Evolutionary conservation across 2,797 vertebrate genomes (phyloP), one percentile per base, ranked within the genome.

Genomic region (Galaxias olidus): DNA sequence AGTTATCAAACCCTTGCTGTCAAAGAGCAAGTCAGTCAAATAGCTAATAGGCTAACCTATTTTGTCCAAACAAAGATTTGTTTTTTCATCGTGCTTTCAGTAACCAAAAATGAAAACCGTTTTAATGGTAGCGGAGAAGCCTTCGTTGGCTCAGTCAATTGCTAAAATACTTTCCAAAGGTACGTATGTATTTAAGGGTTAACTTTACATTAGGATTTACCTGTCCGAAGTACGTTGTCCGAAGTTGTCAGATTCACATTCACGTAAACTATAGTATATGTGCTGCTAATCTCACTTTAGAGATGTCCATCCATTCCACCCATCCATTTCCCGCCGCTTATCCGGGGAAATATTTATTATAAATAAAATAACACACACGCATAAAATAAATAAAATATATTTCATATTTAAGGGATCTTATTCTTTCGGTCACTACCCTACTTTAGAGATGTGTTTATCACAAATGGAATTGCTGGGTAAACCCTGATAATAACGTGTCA

Each of bases 51-150:
- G 9, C 12, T 41, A 50, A 50, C 47, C 30, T 30, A 30, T 30
- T 30, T 30, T 30, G 30, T 30, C 30, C 2, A 30, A 30, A 6
- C 6, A 30, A 30, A 30, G 3, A 30, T 30, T 30, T 30, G 30
- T 30, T 30, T 30, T 19, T 10, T 10, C 3, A 44, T 58, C 40
- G 14, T 12, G 30, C n/a, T 43, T 40, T 9, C 14, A n/a, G 12
- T 49, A 20, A 43, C 61, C 58, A 82, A 61, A n/a, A 55, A 99
- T 98, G 96, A 96, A 79, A 86, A 96, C 93, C 0, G 92, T 98
- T 17, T 10, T 99, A 0, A 98, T 99, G 97, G 96, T 98, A 7
- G 97, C 96, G 0, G 97, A 98, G 88, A 99, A 99, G 74, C 97
- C 96, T 0, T 98, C 97, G 0, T 60, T 98, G 91, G 96, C 97